phyloP scores from a whole-genome alignment of 2,888 invertebrate genomes.

The Perdita meconis region DNA sequence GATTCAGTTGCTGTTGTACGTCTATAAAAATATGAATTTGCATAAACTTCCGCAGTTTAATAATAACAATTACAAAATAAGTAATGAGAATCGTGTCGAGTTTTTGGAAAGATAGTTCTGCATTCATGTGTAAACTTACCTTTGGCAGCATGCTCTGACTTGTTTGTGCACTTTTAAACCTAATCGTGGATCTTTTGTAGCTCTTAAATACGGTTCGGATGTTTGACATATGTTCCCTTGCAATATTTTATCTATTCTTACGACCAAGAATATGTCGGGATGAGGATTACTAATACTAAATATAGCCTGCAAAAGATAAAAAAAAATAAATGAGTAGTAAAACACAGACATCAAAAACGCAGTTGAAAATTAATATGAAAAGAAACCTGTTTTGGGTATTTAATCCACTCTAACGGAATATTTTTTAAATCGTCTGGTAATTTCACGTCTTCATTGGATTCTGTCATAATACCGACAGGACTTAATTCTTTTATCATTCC shows the following conservation, averaged over 20 bases:
- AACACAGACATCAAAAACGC: background rate
- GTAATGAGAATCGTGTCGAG: no score
- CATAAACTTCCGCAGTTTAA: no score
- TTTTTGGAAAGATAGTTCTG: no score
- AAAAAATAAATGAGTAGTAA: background rate
- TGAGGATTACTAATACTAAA: conserved; percentile 95
- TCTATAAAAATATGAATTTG: no score
- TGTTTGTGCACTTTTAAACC: conserved; percentile 93
- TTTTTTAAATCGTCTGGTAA: conserved; percentile 88
- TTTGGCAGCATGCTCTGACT: conserved; percentile 91
- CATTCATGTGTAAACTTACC: conserved; percentile 73
- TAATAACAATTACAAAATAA: no score
- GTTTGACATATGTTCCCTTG: conserved; percentile 95
- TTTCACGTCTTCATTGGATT: conserved; percentile 85
- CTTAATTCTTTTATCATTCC: conserved; percentile 86
- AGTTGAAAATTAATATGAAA: background rate
- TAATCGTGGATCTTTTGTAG: conserved; percentile 91
- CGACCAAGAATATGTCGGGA: conserved; percentile 96
- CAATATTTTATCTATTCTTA: conserved; percentile 96
- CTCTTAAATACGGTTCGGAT: conserved; percentile 94
- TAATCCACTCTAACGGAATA: conserved; percentile 91
- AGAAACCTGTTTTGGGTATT: conserved; percentile 87
- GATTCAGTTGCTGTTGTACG: no score
- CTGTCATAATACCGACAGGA: conserved; percentile 85
- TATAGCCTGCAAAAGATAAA: conserved; percentile 87